Evolutionary conservation across 1,140 invertebrate species (phyloP).

Genomic region (Pristionchus pacificus): DNA sequence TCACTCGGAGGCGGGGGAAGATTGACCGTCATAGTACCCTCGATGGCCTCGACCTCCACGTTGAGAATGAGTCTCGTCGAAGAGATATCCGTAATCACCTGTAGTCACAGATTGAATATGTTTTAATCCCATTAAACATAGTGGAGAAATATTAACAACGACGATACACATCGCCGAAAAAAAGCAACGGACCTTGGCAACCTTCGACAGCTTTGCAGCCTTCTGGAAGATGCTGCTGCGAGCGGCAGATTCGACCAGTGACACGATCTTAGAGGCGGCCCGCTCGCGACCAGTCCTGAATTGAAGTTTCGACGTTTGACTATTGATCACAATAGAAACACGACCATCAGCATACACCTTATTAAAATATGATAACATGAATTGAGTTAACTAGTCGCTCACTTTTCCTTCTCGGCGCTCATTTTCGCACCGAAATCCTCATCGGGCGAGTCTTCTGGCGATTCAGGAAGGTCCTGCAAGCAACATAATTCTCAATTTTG

Average conservation of each 20-base stretch:
- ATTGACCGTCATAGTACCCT: slow-evolving; percentile 81
- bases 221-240: slow-evolving; percentile 84
- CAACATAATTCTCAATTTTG: no score
- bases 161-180: no score
- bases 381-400: slow-evolving; percentile 33
- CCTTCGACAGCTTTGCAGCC: slow-evolving; percentile 64
- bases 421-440: slow-evolving; percentile 52
- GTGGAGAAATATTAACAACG: no score
- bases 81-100: slow-evolving; percentile 66
- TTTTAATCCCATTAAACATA: no score
- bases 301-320: no score
- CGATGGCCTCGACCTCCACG: slow-evolving; percentile 77
- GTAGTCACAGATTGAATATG: background rate
- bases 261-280: slow-evolving; percentile 35
- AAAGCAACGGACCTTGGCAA: slow-evolving; percentile 60
- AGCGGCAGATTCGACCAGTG: slow-evolving; percentile 81
- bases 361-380: slow-evolving; percentile 15
- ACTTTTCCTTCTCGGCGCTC: slow-evolving; percentile 34
- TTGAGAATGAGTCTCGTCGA: slow-evolving; percentile 83
- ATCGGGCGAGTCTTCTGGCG: slow-evolving; percentile 49
- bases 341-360: no score
- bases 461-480: slow-evolving; percentile 50
- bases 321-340: no score
- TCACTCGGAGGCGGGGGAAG: slow-evolving; percentile 87
- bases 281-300: slow-evolving; percentile 24